phyloP scores from a whole-genome alignment of 2,113 vertebrate genomes.

The Myotis yumanensis region DNA sequence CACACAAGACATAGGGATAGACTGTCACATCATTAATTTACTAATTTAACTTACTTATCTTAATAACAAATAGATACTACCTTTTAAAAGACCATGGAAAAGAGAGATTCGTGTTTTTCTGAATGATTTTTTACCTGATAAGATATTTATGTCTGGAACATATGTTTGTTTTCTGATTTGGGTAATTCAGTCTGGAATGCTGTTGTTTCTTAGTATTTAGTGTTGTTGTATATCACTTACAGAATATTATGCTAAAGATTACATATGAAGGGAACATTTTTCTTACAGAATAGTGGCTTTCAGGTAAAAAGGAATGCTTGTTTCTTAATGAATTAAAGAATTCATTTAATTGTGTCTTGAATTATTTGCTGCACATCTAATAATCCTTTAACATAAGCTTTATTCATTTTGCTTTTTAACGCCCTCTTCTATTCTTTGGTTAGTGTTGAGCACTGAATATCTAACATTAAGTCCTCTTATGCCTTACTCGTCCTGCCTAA shows the following conservation, averaged over 20 bases:
- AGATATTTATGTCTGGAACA: background rate
- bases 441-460: conserved; percentile 67
- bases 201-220: conserved; percentile 30
- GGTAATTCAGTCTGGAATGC: conserved; percentile 27
- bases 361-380: conserved; percentile 60
- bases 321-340: conserved; percentile 60
- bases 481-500: conserved; percentile 73
- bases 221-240: background rate
- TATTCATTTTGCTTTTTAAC: conserved; percentile 57
- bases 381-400: conserved; percentile 67
- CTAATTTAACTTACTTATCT: background rate
- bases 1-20: background rate
- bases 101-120: background rate
- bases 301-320: conserved; percentile 62
- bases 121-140: background rate
- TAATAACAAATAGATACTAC: conserved; percentile 1
- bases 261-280: background rate
- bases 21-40: conserved; percentile 19
- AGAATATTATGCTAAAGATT: background rate
- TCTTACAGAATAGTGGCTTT: conserved; percentile 62
- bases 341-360: conserved; percentile 8
- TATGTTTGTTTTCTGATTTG: conserved; percentile 27
- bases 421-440: conserved; percentile 50
- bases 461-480: conserved; percentile 78
- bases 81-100: conserved; percentile 38